Evolutionary conservation across 2,888 invertebrate genomes (phyloP), one percentile per base, ranked within the genome.

Genomic region (Dione vanillae): DNA sequence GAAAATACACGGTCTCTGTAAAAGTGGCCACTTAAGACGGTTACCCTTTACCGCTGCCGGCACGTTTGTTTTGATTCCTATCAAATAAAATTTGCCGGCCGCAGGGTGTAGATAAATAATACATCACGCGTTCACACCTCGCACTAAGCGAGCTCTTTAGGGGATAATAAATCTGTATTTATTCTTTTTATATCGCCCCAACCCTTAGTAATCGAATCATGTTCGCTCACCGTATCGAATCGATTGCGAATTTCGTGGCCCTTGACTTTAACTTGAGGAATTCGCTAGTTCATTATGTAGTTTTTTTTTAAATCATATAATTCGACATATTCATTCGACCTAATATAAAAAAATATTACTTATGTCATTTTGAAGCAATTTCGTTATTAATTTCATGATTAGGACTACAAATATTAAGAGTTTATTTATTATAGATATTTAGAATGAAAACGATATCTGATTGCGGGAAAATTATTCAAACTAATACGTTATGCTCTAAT

Each of bases 121-220:
- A 87, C 90, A 93, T 84, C 83, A 83, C 83, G 81, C 84, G 88
- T 92, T 91, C 91, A 82, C 93, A 92, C 92, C 90, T 92, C 81
- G 79, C 84, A 82, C 89, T 91, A 90, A 91, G 87, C 86, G 85
- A 73, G 80, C 83, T 85, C 93, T 90, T 89, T 87, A 87, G 92
- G 92, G 93, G 85, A 89, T 90, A 90, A 93, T 93, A 93, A 93
- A 93, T 93, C 92, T 91, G 88, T 92, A 91, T 92, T 92, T 93
- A 91, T 91, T 92, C 91, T 91, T 91, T 91, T 90, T 91, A 90
- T 89, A 88, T 85, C 80, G 82, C 61, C 79, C 83, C 86, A 85
- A 88, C 91, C 91, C 86, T 85, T 78, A 78, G 76, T 89, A 89
- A 90, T 92, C 91, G 81, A 91, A 91, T 91, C 88, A 88, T 82